phyloP scores from a whole-genome alignment of 2,113 vertebrate species.

The Abramis brama region DNA sequence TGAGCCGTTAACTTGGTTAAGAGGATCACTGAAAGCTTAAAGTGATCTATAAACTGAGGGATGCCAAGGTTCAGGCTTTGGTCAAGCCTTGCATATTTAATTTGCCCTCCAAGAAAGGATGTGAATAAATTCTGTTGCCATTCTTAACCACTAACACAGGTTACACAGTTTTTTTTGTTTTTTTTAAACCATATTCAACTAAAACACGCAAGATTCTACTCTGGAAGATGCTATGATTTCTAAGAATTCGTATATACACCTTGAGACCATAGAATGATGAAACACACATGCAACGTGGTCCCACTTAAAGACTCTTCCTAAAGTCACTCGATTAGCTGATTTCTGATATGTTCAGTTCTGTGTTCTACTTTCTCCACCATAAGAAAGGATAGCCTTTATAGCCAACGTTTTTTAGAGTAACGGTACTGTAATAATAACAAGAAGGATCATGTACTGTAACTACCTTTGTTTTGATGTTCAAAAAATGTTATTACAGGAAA shows the following conservation, averaged over 20 bases:
- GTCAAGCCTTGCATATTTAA: slow-evolving; percentile 47
- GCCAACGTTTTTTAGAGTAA: too few relatives aligned
- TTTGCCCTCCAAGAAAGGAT: slow-evolving; percentile 35
- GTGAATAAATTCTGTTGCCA: neutral
- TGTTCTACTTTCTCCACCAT: neutral
- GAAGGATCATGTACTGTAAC: neutral
- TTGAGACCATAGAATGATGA: slow-evolving; percentile 4
- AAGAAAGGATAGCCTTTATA: neutral
- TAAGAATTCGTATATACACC: neutral
- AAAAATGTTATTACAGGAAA: slow-evolving; percentile 9
- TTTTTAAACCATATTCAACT: too few relatives aligned
- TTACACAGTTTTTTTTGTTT: neutral
- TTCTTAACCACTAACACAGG: neutral
- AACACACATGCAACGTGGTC: neutral
- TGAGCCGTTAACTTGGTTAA: slow-evolving; percentile 55
- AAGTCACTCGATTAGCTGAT: neutral
- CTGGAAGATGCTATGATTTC: neutral
- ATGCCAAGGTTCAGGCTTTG: slow-evolving; percentile 46
- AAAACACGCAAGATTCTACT: neutral
- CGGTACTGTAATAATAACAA: neutral
- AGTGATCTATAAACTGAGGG: slow-evolving; percentile 53
- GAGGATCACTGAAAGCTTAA: slow-evolving; percentile 56
- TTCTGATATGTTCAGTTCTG: neutral
- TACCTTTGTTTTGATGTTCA: slow-evolving; percentile 19
- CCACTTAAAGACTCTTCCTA: neutral